Conservation (phyloP, 2,797 vertebrate genomes). For the Limosa lapponica region DNA sequence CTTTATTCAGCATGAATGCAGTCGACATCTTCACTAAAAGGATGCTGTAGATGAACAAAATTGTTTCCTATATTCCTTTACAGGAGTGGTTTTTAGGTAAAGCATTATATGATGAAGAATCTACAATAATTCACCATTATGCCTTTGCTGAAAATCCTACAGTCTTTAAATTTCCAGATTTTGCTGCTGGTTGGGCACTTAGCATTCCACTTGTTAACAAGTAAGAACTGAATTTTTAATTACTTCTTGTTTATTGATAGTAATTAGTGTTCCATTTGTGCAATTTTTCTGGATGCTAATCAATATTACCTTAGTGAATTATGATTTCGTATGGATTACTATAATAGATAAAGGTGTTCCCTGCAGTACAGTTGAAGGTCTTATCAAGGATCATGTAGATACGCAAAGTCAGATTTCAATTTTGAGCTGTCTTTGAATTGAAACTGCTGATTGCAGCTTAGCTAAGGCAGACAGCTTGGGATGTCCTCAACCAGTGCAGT, state of each 20-base stretch:
- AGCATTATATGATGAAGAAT: conserved; percentile 91
- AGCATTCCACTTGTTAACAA: conserved; percentile 91
- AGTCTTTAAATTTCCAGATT: conserved; percentile 94
- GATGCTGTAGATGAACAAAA: conserved; percentile 28
- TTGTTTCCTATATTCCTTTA: conserved; percentile 60
- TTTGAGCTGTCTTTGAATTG: neutral
- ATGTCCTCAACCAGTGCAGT: neutral
- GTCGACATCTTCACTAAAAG: neutral
- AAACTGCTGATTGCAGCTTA: neutral
- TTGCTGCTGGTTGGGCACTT: conserved; percentile 93
- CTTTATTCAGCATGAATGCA: conserved; percentile 35
- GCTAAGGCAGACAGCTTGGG: neutral
- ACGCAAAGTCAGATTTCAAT: neutral
- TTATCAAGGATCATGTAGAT: neutral
- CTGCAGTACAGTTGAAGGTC: neutral
- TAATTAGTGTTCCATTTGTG: neutral
- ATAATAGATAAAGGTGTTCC: neutral
- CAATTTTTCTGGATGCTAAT: neutral
- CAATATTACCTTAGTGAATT: neutral
- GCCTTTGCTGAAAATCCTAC: conserved; percentile 96
- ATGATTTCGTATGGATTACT: neutral
- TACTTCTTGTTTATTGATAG: neutral
- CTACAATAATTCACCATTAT: conserved; percentile 98
- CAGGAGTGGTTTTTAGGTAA: conserved; percentile 98
- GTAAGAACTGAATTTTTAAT: conserved; percentile 78